phyloP scores from a whole-genome alignment of 2,797 vertebrate genomes.

The Astyanax mexicanus region DNA sequence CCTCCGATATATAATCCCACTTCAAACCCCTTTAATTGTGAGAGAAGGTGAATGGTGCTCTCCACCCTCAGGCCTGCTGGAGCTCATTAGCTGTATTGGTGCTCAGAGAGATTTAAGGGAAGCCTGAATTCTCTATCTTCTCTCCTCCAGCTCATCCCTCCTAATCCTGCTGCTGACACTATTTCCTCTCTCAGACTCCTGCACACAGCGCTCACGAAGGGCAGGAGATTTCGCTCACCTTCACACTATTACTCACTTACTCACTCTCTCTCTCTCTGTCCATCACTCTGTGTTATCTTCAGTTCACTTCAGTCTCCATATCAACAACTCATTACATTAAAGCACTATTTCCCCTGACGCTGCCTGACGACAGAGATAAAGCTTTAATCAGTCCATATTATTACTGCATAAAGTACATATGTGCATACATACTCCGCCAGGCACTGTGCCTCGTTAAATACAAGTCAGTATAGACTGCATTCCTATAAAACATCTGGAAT shows the following conservation, averaged over 20 bases:
- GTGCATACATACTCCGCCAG: too few relatives aligned
- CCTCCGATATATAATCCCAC: not conserved
- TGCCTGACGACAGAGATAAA: too few relatives aligned
- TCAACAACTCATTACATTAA: not conserved
- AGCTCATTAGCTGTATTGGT: constrained; percentile 45
- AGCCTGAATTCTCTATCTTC: constrained; percentile 34
- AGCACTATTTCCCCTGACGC: too few relatives aligned
- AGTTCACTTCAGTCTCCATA: not conserved
- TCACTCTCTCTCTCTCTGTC: not conserved
- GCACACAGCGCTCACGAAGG: not conserved
- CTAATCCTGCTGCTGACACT: constrained; percentile 24
- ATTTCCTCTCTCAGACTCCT: constrained; percentile 29
- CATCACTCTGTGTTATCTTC: not conserved
- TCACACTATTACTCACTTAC: too few relatives aligned
- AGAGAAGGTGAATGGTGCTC: not conserved
- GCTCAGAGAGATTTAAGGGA: constrained; percentile 34
- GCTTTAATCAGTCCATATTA: too few relatives aligned
- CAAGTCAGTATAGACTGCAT: too few relatives aligned
- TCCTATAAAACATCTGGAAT: too few relatives aligned
- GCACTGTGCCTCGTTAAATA: too few relatives aligned
- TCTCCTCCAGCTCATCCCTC: not conserved
- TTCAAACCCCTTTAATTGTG: not conserved
- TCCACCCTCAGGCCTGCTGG: constrained; percentile 17
- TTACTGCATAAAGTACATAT: too few relatives aligned
- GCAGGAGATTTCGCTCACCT: too few relatives aligned